Conservation (phyloP, 2,888 invertebrate genomes). For the Xanthia togata region DNA sequence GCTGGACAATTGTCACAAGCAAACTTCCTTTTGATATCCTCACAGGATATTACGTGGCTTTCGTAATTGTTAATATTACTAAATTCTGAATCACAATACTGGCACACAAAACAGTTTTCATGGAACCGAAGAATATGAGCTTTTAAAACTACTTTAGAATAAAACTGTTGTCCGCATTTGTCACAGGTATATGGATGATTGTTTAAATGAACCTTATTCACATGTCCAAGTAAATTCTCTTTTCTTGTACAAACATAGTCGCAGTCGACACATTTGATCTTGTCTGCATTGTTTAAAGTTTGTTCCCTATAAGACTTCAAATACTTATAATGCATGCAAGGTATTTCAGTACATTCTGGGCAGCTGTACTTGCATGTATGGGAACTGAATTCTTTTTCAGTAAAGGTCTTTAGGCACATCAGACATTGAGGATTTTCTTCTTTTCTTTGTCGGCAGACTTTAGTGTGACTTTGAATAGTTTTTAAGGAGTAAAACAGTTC, state of each 20-base stretch:
- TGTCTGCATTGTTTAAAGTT: constrained; percentile 65
- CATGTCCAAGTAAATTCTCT: constrained; percentile 75
- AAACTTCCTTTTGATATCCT: constrained; percentile 62
- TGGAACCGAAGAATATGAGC: constrained; percentile 74
- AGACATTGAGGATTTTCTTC: constrained; percentile 65
- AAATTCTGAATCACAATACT: constrained; percentile 75
- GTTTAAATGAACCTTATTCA: constrained; percentile 77
- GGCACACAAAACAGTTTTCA: constrained; percentile 70
- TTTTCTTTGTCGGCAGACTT: constrained; percentile 12
- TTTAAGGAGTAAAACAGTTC: constrained; percentile 25
- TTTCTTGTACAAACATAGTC: constrained; percentile 75
- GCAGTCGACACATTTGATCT: constrained; percentile 75
- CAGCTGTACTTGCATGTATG: constrained; percentile 76
- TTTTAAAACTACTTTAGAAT: constrained; percentile 72
- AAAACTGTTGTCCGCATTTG: constrained; percentile 76
- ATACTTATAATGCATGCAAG: constrained; percentile 78
- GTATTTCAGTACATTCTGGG: constrained; percentile 72
- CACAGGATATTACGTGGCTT: constrained; percentile 71
- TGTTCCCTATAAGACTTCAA: constrained; percentile 76
- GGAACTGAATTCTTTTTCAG: constrained; percentile 61
- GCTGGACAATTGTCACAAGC: constrained; percentile 73
- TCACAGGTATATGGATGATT: constrained; percentile 77
- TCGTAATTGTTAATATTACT: constrained; percentile 64
- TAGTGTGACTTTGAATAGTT: constrained; percentile 27
- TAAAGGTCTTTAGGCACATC: constrained; percentile 74